Evolutionary conservation across 2,113 vertebrate species (phyloP), one percentile per base, ranked within the genome.

Genomic region (Serilophus lunatus): DNA sequence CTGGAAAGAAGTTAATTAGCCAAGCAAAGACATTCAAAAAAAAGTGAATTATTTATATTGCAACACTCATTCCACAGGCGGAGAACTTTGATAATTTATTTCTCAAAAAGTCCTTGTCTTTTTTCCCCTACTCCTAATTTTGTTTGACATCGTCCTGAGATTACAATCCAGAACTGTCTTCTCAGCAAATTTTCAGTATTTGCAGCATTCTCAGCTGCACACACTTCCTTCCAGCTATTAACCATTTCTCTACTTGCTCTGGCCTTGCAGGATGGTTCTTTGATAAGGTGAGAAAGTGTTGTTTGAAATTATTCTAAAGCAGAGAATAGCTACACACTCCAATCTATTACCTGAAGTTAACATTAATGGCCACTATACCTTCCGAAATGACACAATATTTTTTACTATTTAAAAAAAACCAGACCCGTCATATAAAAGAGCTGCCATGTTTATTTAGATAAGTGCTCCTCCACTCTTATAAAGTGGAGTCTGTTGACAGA

Each of bases 381-480:
- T 94, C 63, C 74, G 90, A 84, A 97, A 94, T 72, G 18, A 90
- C 78, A 95, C 38, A 47, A 16, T 90, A 60, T 38, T 87, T 91
- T 75, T 92, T 70, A 80, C 76, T 93, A 70, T 83, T 91, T 92
- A 68, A 90, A 96, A 93, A 92, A 24, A n/a, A n/a, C n/a, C 61
- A 90, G 74, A 23, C 60, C 47, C 59, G 71, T 79, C 83, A 65
- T 81, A 97, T 60, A 90, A 97, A 97, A 96, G 75, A 96, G 93
- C 85, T 96, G 91, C 88, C 97, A 95, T 97, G 96, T 98, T 98
- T 98, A 97, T 97, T 98, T 98, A 91, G 97, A 96, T 94, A 98
- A 97, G 92, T 90, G 57, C 86, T 97, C 88, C 92, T 95, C 93
- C 38, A 28, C 85, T 95, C 86, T 96, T 97, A 75, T 94, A 82